Conservation (phyloP, 2,797 vertebrate species). For the Spinibarbus caldwelli region DNA sequence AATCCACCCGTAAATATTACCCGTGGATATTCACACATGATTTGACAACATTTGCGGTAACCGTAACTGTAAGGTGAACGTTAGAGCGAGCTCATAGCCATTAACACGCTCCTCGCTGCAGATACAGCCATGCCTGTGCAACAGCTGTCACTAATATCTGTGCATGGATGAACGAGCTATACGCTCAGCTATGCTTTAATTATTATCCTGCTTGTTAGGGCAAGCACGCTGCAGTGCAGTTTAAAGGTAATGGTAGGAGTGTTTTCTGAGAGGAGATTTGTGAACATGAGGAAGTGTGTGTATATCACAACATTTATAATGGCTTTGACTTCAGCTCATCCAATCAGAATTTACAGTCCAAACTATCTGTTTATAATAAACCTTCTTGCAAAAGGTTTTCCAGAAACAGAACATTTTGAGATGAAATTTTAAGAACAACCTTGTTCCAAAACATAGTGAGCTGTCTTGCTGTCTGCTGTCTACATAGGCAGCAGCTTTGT, state of each 20-base stretch:
- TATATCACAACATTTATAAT: too few relatives aligned
- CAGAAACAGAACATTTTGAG: background rate
- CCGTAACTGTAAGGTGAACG: background rate
- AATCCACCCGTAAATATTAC: background rate
- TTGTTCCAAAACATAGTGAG: background rate
- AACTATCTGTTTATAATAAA: too few relatives aligned
- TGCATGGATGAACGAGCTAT: background rate
- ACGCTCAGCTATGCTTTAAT: background rate
- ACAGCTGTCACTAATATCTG: constrained; percentile 31
- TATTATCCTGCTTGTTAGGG: constrained; percentile 10
- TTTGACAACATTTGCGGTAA: background rate
- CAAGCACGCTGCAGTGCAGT: background rate
- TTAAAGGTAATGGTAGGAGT: background rate
- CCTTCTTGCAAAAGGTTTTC: too few relatives aligned
- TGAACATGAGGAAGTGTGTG: background rate
- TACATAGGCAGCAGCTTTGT: background rate
- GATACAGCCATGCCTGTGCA: constrained; percentile 12
- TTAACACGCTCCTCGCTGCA: background rate
- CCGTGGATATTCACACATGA: background rate
- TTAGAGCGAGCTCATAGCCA: constrained; percentile 9
- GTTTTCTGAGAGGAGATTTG: background rate
- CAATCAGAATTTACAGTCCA: too few relatives aligned
- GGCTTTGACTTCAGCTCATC: too few relatives aligned
- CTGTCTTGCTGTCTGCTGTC: background rate
- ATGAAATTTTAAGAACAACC: background rate